Base-by-base conservation (phyloP, 2,797 vertebrate species). In the Chanos chanos region DNA sequence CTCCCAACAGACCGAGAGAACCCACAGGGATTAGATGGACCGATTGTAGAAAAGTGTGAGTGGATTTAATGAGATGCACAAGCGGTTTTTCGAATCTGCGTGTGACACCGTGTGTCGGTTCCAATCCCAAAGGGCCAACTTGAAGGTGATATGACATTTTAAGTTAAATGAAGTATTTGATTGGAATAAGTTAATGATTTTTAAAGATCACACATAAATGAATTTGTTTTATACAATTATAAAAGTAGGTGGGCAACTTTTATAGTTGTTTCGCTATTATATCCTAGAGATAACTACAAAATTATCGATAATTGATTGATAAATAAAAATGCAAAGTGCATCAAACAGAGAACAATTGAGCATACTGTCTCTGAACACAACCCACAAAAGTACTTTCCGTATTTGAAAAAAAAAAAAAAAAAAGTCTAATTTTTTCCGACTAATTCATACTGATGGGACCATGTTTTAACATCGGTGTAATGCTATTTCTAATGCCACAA, bases 11-110 rank as follows among this genome's bases (percentile, higher is more conserved):
- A 78, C 79, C 67, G 67, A 76, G 77, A 60, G 66, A 83, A 74
- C 79, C 52, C 13, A 7, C 15, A 70, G 83, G 86, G 82, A 86
- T 87, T 84, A 89, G 79, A 85, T 78, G 24, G 48, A 22, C 62
- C 62, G 77, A 85, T 87, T 80, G 83, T 81, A 67, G 30, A 60
- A 39, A 65, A 66, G 62, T 62, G 72, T 62, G 66, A 70, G 64
- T 57, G 44, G 69, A 74, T 66, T 72, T 77, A 73, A 82, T 82
- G 80, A 70, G 75, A 66, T 68, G 74, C 77, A 78, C 82, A 79
- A 86, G 79, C 78, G 41, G 22, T 19, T 59, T 67, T 62, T 55
- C 54, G 36, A 37, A 36, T 37, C 4, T 40, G 12, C 40, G 13
- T 18, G 37, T 45, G 53, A 31, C 48, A 47, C 33, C 48, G 30